These are phyloP conservation scores for Periparus ater DNA, from an alignment of 2,797 vertebrate genomes.

Conservation along the genomic window DNA sequence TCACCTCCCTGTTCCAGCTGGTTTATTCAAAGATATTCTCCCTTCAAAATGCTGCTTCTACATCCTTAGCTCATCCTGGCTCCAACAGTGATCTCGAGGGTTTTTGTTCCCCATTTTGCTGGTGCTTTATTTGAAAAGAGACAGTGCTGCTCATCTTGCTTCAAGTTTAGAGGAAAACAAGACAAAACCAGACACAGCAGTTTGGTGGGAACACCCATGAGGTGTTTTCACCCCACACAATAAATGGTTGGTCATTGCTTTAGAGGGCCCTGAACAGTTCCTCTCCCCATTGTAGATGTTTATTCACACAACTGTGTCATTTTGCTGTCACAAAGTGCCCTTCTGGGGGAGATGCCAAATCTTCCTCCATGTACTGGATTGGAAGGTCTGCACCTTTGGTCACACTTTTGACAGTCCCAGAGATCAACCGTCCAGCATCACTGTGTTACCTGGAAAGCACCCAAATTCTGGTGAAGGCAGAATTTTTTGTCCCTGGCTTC, in stretches of 20 bases:
- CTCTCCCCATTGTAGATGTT: background rate
- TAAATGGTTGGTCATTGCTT: background rate
- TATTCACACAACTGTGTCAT: background rate
- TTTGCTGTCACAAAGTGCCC: background rate
- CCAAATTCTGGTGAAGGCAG: background rate
- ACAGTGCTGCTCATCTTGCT: background rate
- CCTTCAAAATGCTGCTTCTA: background rate
- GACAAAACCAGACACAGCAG: background rate
- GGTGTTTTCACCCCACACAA: background rate
- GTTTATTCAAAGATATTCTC: background rate
- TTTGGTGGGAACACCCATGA: background rate
- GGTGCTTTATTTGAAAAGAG: background rate
- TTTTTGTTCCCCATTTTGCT: background rate
- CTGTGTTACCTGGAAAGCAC: background rate
- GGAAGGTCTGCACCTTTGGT: background rate
- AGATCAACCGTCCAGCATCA: rapidly evolving
- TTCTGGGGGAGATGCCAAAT: background rate
- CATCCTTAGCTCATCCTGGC: background rate
- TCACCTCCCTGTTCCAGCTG: background rate
- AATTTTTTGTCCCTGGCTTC: background rate
- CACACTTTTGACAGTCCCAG: background rate
- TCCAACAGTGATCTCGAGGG: background rate
- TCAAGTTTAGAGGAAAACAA: background rate
- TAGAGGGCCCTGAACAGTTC: background rate
- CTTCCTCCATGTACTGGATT: background rate